Conservation (phyloP, 2,888 invertebrate species). For the Drosophila anceps region DNA sequence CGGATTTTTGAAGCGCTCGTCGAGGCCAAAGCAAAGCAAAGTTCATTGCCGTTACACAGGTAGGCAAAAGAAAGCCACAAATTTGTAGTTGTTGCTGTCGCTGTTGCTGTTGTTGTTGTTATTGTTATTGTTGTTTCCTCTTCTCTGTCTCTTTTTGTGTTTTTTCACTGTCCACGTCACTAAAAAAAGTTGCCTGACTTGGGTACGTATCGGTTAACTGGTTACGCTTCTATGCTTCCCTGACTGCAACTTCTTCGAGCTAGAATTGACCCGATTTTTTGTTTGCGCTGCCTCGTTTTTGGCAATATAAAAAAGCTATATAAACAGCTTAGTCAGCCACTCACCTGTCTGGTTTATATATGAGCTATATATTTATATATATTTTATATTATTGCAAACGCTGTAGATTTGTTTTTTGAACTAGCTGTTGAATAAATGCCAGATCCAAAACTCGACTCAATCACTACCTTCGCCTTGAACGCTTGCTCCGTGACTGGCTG, state of each 20-base stretch:
- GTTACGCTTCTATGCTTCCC: constrained; percentile 67
- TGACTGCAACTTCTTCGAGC: constrained; percentile 43
- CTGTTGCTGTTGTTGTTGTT: constrained; percentile 18
- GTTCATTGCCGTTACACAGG: constrained; percentile 67
- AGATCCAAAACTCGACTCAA: constrained; percentile 23
- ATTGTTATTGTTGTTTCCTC: constrained; percentile 22
- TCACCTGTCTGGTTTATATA: constrained; percentile 58
- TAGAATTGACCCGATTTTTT: constrained; percentile 67
- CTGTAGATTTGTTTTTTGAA: constrained; percentile 58
- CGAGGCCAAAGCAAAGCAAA: constrained; percentile 39
- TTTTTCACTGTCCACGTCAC: constrained; percentile 72
- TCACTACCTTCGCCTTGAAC: constrained; percentile 84
- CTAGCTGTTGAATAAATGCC: constrained; percentile 30
- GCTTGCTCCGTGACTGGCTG: constrained; percentile 57
- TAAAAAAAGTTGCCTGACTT: constrained; percentile 53
- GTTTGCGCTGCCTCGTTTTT: constrained; percentile 1
- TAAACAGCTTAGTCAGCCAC: constrained; percentile 55
- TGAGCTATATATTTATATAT: constrained; percentile 18
- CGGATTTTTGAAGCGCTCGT: constrained; percentile 24
- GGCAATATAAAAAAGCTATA: constrained; percentile 1
- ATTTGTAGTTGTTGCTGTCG: constrained; percentile 1
- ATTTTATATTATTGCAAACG: constrained; percentile 31
- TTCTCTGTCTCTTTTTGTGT: constrained; percentile 26
- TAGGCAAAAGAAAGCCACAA: constrained; percentile 67
- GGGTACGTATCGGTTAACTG: constrained; percentile 45